Base-by-base conservation (phyloP, 2,797 vertebrate genomes). In the Thalassophryne amazonica region DNA sequence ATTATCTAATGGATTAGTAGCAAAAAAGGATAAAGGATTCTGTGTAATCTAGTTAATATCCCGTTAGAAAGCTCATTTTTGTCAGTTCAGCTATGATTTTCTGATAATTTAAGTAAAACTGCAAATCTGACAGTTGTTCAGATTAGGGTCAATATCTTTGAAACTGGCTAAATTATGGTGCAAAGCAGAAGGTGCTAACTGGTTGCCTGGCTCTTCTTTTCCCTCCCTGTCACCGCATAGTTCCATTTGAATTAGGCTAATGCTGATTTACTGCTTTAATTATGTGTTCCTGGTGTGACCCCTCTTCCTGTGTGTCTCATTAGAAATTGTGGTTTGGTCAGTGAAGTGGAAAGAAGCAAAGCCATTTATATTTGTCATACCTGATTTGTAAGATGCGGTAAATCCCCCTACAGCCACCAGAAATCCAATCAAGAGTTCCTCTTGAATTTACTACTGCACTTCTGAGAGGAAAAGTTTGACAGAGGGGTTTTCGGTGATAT, bases 291-390 rank as follows among this genome's bases (percentile, higher is more conserved):
- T 50, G 77, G 76, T 69, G 58, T 75, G 76, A 86, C 86, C 81
- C 84, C 53, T 83, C 76, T 73, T 85, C 50, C 49, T 84, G 45
- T 20, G 62, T 32, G 23, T 88, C 83, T 84, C 79, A 55, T 42
- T 83, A 88, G 61, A 87, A 87, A 81, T 71, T 81, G 67, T 58
- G 73, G 69, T 85, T 81, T 76, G 78, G 78, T 85, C 76, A 86
- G 81, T 71, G 63, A 87, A 86, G 77, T 75, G 73, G 13, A 39
- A 85, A 89, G 77, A 86, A 69, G 79, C 45, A 86, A 86, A 88
- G 30, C 76, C 73, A 85, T 89, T 66, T 61, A 78, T 89, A 89
- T 90, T 90, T 91, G 86, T 90, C 92, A 90, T 98, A 99, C 96
- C 96, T 96, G 94, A 91, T 93, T 90, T 89, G 90, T 90, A 87